Percentiles rank a stretch among this genome's conserved stretches.
phyloP scores from a whole-genome alignment of 2,113 vertebrate genomes.

The Natator depressus region DNA sequence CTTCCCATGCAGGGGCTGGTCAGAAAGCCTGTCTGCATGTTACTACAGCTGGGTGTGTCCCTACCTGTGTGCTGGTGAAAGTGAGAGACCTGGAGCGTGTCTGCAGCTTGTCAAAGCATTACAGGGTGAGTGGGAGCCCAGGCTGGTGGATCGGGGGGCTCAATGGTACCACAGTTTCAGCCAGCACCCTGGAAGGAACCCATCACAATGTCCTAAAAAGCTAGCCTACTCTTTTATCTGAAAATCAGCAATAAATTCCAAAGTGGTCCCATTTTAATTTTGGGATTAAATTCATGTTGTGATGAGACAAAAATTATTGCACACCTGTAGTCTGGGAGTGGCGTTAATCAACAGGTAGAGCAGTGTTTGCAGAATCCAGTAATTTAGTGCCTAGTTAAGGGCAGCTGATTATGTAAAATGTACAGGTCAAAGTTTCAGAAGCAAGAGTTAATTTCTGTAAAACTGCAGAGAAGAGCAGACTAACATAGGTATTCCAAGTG shows the following conservation, averaged over 20 bases:
- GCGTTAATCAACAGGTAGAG: background rate
- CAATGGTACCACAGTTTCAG: no score
- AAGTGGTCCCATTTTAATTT: background rate
- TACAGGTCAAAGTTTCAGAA: background rate
- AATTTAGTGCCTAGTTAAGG: background rate
- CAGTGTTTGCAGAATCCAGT: background rate
- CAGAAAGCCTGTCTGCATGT: no score
- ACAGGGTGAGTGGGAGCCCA: no score
- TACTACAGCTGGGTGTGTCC: no score
- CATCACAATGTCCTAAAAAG: background rate
- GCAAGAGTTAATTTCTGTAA: background rate
- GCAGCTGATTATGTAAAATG: background rate
- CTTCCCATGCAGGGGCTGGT: no score
- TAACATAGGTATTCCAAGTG: background rate
- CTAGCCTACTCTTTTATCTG: background rate
- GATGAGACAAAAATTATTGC: background rate
- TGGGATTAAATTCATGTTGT: background rate
- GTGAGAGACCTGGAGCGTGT: no score
- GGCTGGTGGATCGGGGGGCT: no score
- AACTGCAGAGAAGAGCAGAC: background rate
- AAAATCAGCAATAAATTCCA: background rate
- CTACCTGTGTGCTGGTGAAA: no score
- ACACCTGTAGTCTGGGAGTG: background rate
- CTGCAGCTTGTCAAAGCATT: no score
- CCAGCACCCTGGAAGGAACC: no score